A percentile compares a stretch with the other conserved stretches of the same genome.
Conservation (phyloP, 1,140 invertebrate species). For the Cataglyphis hispanica region DNA sequence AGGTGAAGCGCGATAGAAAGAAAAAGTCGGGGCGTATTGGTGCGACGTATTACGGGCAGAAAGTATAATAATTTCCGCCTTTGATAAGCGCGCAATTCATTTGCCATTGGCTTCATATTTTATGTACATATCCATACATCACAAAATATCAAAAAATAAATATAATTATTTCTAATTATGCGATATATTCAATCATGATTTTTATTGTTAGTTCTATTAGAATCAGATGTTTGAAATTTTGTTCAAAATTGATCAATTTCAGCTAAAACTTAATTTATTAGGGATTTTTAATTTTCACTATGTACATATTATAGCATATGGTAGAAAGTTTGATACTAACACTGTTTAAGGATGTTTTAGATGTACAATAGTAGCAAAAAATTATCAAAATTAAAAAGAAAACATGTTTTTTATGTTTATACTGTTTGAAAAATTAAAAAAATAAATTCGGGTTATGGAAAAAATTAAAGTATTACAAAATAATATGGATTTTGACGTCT, state of each 20-base stretch:
- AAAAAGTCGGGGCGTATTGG: slow-evolving; percentile 15
- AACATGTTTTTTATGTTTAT: too few relatives aligned
- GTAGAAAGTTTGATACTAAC: not conserved
- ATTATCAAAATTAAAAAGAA: too few relatives aligned
- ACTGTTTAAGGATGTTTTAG: too few relatives aligned
- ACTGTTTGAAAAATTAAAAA: too few relatives aligned
- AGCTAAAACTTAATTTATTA: not conserved
- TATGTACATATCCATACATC: too few relatives aligned
- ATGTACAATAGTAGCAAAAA: too few relatives aligned
- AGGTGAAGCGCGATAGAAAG: not conserved
- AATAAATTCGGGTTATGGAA: too few relatives aligned
- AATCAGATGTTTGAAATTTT: not conserved
- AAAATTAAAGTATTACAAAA: too few relatives aligned
- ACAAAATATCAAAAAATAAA: not conserved
- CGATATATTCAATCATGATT: not conserved
- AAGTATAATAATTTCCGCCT: not conserved
- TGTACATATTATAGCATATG: not conserved
- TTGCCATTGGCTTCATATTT: not conserved
- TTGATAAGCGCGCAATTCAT: slow-evolving; percentile 34
- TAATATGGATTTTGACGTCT: too few relatives aligned
- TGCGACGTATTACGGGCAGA: slow-evolving; percentile 1
- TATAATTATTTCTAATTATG: not conserved
- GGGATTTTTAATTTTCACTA: too few relatives aligned
- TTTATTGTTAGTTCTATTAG: not conserved
- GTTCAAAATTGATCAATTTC: not conserved